Evolutionary conservation across 2,113 vertebrate species (phyloP).

Genomic region (Brachyhypopomus occidentalis): DNA sequence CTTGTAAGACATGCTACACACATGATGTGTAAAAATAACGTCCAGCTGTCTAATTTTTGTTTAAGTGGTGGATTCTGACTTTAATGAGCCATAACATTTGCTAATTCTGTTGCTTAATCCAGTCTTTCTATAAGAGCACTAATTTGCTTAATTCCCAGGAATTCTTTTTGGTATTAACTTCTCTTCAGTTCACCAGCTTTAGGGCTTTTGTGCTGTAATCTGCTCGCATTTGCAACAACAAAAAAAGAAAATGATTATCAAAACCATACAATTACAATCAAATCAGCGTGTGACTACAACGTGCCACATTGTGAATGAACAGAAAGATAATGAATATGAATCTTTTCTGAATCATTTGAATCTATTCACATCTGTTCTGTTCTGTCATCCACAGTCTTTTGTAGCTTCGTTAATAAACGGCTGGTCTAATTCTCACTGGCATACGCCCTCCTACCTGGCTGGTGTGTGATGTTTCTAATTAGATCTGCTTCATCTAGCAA

Average conservation of each 20-base stretch:
- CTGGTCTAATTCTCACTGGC: constrained; percentile 16
- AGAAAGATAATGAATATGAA: too few species aligned
- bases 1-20: too few species aligned
- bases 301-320: too few species aligned
- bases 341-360: too few species aligned
- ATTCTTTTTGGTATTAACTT: constrained; percentile 73
- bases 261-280: neutral
- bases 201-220: constrained; percentile 63
- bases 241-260: too few species aligned
- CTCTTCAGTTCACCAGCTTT: constrained; percentile 78
- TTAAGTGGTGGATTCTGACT: too few species aligned
- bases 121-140: constrained; percentile 75
- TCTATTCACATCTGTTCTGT: neutral
- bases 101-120: constrained; percentile 70
- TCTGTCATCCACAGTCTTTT: too few species aligned
- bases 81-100: constrained; percentile 56
- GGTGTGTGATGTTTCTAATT: constrained; percentile 56
- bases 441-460: constrained; percentile 24
- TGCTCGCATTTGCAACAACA: constrained; percentile 33
- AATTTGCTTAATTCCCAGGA: constrained; percentile 79
- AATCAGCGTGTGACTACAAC: neutral
- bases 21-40: too few species aligned
- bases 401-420: neutral
- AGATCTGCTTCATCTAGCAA: constrained; percentile 76
- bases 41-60: too few species aligned